Base-by-base conservation (phyloP, 1,140 invertebrate species). In the Drosophila ambigua region DNA sequence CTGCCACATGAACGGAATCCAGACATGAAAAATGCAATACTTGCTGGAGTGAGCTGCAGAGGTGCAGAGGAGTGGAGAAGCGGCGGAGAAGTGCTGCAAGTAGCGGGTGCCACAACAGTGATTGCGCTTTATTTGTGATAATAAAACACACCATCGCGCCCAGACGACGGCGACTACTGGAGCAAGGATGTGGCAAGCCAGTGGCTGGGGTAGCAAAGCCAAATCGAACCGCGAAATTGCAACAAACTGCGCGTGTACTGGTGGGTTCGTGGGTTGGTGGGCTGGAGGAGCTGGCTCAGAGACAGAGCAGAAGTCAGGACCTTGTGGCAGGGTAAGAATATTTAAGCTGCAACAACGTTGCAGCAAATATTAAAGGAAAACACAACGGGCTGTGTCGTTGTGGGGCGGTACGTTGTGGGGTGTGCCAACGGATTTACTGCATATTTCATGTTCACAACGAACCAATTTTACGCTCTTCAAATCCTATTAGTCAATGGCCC, bases 391-490 rank as follows among this genome's bases (percentile, higher is more conserved):
- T 2, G 26, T 15, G 46, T 9, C 35, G 9, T 24, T 15, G 16
- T n/a, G 31, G 13, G 31, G 62, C 11, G 43, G 54, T 50, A 48
- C 31, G 31, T 24, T 24, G 23, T 3, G 41, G 64, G 74, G 79
- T 67, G 77, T 78, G 85, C 84, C 82, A 91, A 90, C 90, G 90
- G 90, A 91, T 90, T 91, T 89, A 91, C 87, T 91, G 85, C 91
- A 91, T 91, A 91, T 91, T 91, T 91, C 82, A 91, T 91, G 90
- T 91, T 91, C 90, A 91, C 90, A 91, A 85, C 90, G 90, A 91
- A 91, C 90, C 90, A 91, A 91, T 91, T 91, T 91, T 91, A 91
- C 90, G 90, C 90, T 91, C 90, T 91, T 91, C 90, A 91, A 91
- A 91, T 91, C 90, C 90, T 91, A 91, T 91, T 91, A 91, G 90